phyloP scores from a whole-genome alignment of 2,888 invertebrate genomes.

The Nyleta sp. region DNA sequence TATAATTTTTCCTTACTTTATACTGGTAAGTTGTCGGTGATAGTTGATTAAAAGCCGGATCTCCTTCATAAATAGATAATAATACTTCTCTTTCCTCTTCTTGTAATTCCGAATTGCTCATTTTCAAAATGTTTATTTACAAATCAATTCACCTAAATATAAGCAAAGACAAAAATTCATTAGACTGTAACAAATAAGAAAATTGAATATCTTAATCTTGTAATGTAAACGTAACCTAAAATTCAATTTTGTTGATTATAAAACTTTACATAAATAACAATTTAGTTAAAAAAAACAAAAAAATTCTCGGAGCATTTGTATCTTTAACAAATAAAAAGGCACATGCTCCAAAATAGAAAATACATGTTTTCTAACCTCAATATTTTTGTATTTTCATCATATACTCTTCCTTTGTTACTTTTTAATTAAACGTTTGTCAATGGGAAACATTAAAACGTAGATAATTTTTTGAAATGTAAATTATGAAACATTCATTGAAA shows the following conservation, averaged over 20 bases:
- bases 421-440: too few relatives aligned
- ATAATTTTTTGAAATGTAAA: too few relatives aligned
- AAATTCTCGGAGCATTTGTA: too few relatives aligned
- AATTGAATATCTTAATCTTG: not conserved
- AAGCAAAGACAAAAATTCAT: not conserved
- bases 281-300: not conserved
- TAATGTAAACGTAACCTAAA: constrained; percentile 11
- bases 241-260: too few relatives aligned
- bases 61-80: constrained; percentile 97
- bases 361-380: too few relatives aligned
- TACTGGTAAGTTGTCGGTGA: constrained; percentile 93
- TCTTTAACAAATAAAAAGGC: too few relatives aligned
- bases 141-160: constrained; percentile 1
- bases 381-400: too few relatives aligned
- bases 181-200: too few relatives aligned
- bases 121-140: constrained; percentile 70
- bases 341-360: too few relatives aligned
- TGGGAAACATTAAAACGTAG: too few relatives aligned
- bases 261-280: not conserved
- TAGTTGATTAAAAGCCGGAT: constrained; percentile 92
- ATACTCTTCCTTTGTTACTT: too few relatives aligned
- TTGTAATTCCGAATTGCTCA: constrained; percentile 88
- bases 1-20: constrained; percentile 87
- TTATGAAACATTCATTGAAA: too few relatives aligned
- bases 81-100: constrained; percentile 95